Conservation (phyloP, 2,888 invertebrate species). For the Galeopsomyia nigrocyanea region DNA sequence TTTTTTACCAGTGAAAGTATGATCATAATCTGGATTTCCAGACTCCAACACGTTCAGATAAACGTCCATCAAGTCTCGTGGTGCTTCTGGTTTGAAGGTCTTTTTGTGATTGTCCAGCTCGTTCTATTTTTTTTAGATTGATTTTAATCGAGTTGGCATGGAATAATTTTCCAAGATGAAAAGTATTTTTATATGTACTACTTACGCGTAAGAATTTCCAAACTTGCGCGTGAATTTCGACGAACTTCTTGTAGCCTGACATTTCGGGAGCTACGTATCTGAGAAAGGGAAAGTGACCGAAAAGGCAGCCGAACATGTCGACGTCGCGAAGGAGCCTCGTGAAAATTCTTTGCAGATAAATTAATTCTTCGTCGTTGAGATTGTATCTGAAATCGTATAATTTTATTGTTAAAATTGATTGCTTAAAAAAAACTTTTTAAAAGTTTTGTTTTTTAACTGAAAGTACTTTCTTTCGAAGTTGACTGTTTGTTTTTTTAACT, state of each 20-base stretch:
- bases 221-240: slow-evolving; percentile 78
- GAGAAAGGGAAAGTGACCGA: slow-evolving; percentile 84
- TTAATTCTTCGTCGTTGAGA: slow-evolving; percentile 78
- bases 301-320: slow-evolving; percentile 86
- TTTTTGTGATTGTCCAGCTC: slow-evolving; percentile 81
- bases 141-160: background rate
- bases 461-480: too few relatives aligned
- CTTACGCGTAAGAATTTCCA: slow-evolving; percentile 78
- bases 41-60: slow-evolving; percentile 80
- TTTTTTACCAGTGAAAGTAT: slow-evolving; percentile 67
- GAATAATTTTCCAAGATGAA: background rate
- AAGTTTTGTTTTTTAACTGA: too few relatives aligned
- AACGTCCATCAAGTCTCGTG: slow-evolving; percentile 86
- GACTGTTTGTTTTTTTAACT: too few relatives aligned
- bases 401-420: too few relatives aligned
- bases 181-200: background rate
- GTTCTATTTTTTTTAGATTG: slow-evolving; percentile 62
- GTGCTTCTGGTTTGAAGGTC: slow-evolving; percentile 74
- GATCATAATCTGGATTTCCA: slow-evolving; percentile 70
- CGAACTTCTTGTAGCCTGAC: slow-evolving; percentile 83
- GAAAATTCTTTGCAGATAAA: slow-evolving; percentile 77
- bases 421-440: too few relatives aligned
- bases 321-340: slow-evolving; percentile 80
- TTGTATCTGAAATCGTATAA: slow-evolving; percentile 72
- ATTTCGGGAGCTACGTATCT: slow-evolving; percentile 78